Base-by-base conservation (phyloP, 2,113 vertebrate species). In the Hippocampus barbouri region DNA sequence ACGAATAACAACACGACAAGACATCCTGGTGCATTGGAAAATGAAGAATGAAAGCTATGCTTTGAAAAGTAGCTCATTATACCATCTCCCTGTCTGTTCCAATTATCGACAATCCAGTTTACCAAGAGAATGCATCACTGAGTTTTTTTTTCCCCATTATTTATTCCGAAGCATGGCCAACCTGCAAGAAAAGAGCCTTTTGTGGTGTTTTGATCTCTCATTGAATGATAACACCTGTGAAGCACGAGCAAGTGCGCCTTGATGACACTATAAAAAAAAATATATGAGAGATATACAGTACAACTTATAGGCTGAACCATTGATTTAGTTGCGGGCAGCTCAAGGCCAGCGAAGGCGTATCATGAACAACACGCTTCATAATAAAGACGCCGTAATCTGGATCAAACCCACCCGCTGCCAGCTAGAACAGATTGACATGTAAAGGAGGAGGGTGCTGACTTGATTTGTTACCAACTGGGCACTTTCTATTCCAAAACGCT, bases 361-460 rank as follows among this genome's bases (percentile, higher is more conserved):
- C 85, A 87, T 91, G 88, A 84, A 85, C 80, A 73, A 75, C 79
- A 78, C 63, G 85, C 67, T 62, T 79, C 67, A 38, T 81, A 82
- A 80, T 78, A 85, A 73, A 75, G 77, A 78, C 66, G 85, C 62
- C 67, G 34, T 81, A 82, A 89, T 88, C 82, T 83, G 85, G 86
- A 88, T 86, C 87, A 88, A 85, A 79, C 68, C 51, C 1, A 49
- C 51, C 30, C 67, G 14, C 62, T 82, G 86, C 88, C 86, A 89
- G 84, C 59, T 73, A 57, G 71, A 87, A 77, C 85, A 88, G 85
- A 89, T 86, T 87, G 88, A 84, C 73, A 79, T 70, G 72, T 74
- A 75, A 71, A 43, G 16, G 54, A 67, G 62, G 47, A 38, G 62
- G 69, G 47, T 70, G 65, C 30, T 16, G 61, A 25, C 60, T 69